Conservation (phyloP, 2,113 vertebrate species). For the Menidia beryllina region DNA sequence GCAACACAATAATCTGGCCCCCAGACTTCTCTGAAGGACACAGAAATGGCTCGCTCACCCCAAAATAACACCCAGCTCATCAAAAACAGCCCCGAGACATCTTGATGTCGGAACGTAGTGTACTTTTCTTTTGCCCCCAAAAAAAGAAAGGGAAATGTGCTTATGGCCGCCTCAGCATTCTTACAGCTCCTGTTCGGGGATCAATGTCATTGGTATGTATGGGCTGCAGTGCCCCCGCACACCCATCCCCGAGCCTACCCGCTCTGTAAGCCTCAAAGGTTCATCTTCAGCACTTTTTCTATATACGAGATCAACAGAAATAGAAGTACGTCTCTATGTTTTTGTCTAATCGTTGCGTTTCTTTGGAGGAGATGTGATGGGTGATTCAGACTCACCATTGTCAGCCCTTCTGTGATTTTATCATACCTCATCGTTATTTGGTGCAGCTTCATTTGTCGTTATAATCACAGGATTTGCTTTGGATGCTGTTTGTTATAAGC, state of each 20-base stretch:
- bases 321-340: constrained; percentile 32
- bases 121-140: constrained; percentile 41
- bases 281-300: constrained; percentile 68
- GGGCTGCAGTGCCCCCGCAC: constrained; percentile 11
- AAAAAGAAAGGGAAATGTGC: constrained; percentile 27
- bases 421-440: constrained; percentile 47
- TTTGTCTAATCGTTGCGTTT: constrained; percentile 40
- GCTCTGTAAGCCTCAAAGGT: constrained; percentile 38
- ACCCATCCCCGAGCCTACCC: neutral
- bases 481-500: constrained; percentile 22
- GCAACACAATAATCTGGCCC: constrained; percentile 40
- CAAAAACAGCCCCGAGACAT: constrained; percentile 51
- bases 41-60: constrained; percentile 59
- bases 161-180: constrained; percentile 62
- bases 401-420: constrained; percentile 18
- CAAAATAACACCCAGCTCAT: constrained; percentile 61
- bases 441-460: constrained; percentile 22
- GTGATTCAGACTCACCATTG: constrained; percentile 22
- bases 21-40: constrained; percentile 43
- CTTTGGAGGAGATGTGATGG: constrained; percentile 10
- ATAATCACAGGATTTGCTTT: constrained; percentile 30
- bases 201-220: constrained; percentile 72
- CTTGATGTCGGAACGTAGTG: constrained; percentile 38
- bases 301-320: constrained; percentile 47
- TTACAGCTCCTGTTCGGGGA: constrained; percentile 35